A percentile compares a stretch with the other conserved stretches of the same genome.
Evolutionary conservation across 2,113 vertebrate species (phyloP).

Genomic region (Dromiciops gliroides): DNA sequence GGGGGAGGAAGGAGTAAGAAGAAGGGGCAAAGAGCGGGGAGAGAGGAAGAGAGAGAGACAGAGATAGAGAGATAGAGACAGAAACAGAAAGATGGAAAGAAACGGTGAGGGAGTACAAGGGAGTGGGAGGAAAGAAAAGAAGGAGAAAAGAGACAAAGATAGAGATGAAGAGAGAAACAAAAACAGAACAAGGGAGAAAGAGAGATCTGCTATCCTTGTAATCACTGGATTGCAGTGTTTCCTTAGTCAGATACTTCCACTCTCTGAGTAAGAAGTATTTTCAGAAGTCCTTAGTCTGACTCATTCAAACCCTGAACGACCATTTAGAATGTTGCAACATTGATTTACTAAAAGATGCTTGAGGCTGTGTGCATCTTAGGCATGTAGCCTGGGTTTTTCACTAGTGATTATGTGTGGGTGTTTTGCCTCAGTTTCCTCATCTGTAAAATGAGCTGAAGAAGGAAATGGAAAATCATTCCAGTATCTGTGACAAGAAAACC

Average conservation of each 20-base stretch:
- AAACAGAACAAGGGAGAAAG: no score
- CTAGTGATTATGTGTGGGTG: background rate
- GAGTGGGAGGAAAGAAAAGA: no score
- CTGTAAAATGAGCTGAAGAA: background rate
- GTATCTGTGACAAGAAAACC: background rate
- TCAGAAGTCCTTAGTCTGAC: conserved; percentile 42
- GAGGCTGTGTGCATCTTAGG: background rate
- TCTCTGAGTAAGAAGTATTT: conserved; percentile 44
- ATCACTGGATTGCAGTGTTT: conserved; percentile 44
- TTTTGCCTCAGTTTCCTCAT: background rate
- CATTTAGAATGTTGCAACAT: background rate
- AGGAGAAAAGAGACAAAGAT: no score
- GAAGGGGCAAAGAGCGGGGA: no score
- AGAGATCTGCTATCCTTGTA: conserved; percentile 6
- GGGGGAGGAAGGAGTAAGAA: no score
- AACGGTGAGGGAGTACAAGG: no score
- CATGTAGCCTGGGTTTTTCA: conserved; percentile 2
- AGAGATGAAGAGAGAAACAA: no score
- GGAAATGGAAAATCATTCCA: background rate
- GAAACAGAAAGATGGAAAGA: no score
- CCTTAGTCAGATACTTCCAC: background rate
- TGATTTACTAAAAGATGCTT: conserved; percentile 29
- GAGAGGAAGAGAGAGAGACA: no score
- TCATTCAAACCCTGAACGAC: conserved; percentile 42
- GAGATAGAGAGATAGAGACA: no score